phyloP scores from a whole-genome alignment of 2,888 invertebrate species.

The Dexiosoma caninum region DNA sequence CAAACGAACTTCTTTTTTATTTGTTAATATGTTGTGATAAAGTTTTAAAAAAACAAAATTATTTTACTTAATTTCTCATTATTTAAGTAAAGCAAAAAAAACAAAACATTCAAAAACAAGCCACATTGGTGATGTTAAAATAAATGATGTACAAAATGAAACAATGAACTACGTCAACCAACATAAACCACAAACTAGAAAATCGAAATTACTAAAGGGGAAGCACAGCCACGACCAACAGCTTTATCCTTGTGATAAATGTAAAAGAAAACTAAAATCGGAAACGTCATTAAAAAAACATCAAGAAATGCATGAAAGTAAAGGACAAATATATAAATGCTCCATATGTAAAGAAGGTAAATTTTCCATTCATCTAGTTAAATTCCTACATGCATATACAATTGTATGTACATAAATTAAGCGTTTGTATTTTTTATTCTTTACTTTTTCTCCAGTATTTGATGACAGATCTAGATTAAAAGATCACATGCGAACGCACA shows the following conservation, averaged over 20 bases:
- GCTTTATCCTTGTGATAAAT: slow-evolving; percentile 52
- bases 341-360: slow-evolving; percentile 41
- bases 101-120: slow-evolving; percentile 26
- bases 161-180: not conserved
- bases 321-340: slow-evolving; percentile 36
- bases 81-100: slow-evolving; percentile 49
- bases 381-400: too few species aligned
- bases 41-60: slow-evolving; percentile 31
- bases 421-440: not conserved
- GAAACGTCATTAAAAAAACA: slow-evolving; percentile 47
- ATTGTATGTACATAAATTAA: not conserved
- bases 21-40: not conserved
- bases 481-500: slow-evolving; percentile 49
- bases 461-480: slow-evolving; percentile 6
- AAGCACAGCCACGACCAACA: not conserved
- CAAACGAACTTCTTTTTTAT: not conserved
- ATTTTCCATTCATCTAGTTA: not conserved
- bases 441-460: slow-evolving; percentile 17
- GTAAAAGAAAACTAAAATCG: slow-evolving; percentile 52
- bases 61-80: slow-evolving; percentile 46
- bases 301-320: slow-evolving; percentile 41
- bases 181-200: not conserved
- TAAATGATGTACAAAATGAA: slow-evolving; percentile 19
- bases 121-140: slow-evolving; percentile 24
- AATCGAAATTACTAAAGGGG: not conserved